Evolutionary conservation across 2,888 invertebrate genomes (phyloP).

Genomic region (Cephalotes varians): DNA sequence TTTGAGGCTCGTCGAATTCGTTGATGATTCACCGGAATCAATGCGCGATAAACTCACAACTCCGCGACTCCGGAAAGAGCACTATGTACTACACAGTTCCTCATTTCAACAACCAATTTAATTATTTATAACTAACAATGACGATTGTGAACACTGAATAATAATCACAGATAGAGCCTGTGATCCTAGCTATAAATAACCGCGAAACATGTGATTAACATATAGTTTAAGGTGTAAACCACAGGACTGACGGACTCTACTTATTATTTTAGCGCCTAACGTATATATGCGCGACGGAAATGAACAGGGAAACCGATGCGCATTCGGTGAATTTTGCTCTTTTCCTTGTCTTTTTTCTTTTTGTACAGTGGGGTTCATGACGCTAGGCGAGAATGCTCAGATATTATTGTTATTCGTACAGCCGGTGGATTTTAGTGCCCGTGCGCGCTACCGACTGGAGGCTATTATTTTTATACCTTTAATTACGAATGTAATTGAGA

Average conservation of each 20-base stretch:
- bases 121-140: constrained; percentile 73
- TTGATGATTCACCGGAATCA: constrained; percentile 9
- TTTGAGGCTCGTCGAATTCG: constrained; percentile 1
- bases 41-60: not conserved
- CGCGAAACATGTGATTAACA: constrained; percentile 81
- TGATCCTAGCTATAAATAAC: constrained; percentile 77
- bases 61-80: constrained; percentile 45
- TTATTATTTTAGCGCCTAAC: constrained; percentile 79
- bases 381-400: constrained; percentile 76
- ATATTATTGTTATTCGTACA: constrained; percentile 69
- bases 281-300: constrained; percentile 63
- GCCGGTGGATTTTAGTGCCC: constrained; percentile 70
- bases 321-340: constrained; percentile 30
- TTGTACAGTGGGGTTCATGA: constrained; percentile 16
- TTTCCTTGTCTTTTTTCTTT: constrained; percentile 19
- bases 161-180: constrained; percentile 76
- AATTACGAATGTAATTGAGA: constrained; percentile 62
- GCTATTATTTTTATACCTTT: constrained; percentile 84
- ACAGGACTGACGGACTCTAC: constrained; percentile 83
- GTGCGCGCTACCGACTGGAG: constrained; percentile 76
- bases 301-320: constrained; percentile 40
- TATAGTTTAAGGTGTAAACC: constrained; percentile 73
- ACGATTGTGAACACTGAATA: constrained; percentile 58
- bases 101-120: constrained; percentile 82
- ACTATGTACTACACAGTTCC: constrained; percentile 80